Conservation (phyloP, 2,888 invertebrate genomes). For the Encarsia formosa region DNA sequence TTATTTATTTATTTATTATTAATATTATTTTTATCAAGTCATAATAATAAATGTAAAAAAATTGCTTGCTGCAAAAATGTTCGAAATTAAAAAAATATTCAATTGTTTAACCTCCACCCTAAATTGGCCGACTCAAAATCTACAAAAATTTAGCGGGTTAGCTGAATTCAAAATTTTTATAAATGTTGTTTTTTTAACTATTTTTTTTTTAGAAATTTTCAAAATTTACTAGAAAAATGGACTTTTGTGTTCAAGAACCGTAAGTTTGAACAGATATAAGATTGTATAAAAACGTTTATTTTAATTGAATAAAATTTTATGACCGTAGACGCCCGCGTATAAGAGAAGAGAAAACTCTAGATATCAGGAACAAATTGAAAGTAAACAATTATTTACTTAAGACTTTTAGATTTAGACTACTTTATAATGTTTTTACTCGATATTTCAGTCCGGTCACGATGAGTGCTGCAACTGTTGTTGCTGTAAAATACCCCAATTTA, state of each 20-base stretch:
- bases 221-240: slow-evolving; percentile 35
- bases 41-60: too few species aligned
- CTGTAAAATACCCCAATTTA: slow-evolving; percentile 37
- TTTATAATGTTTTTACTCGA: background rate
- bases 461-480: slow-evolving; percentile 44
- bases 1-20: too few species aligned
- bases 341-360: slow-evolving; percentile 35
- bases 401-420: background rate
- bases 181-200: slow-evolving; percentile 7
- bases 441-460: slow-evolving; percentile 39
- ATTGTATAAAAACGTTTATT: background rate
- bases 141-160: too few species aligned
- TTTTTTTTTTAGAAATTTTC: slow-evolving; percentile 8
- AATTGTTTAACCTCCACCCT: too few species aligned
- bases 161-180: slow-evolving; percentile 18
- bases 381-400: slow-evolving; percentile 27
- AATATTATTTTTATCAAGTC: too few species aligned
- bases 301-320: too few species aligned
- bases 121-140: too few species aligned
- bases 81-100: too few species aligned
- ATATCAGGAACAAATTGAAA: slow-evolving; percentile 40
- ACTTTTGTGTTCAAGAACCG: slow-evolving; percentile 39
- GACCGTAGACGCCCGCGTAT: slow-evolving; percentile 21
- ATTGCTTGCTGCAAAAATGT: too few species aligned
- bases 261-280: too few species aligned